Evolutionary conservation across 2,888 invertebrate genomes (phyloP), one percentile per base, ranked within the genome.

Genomic region (Eupithecia pulchellata): DNA sequence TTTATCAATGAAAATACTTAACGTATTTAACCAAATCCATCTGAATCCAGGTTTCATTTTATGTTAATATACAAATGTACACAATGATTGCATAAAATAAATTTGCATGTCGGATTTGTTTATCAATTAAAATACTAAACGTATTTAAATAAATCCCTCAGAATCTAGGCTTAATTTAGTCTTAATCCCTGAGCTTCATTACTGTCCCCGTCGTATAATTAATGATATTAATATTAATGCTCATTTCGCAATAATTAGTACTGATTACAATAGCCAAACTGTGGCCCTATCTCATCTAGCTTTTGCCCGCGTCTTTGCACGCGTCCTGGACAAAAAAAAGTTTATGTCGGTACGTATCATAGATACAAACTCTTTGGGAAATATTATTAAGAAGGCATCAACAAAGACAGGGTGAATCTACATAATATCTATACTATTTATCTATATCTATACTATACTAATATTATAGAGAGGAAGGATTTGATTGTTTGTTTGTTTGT

Each of bases 161-260:
- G 8, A 42, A 42, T 42, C n/a, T 42, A 42, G 42, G n/a, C 42
- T n/a, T n/a, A 3, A 42, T 42, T 42, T 42, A 14, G n/a, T n/a
- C 8, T 42, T 42, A 42, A n/a, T 6, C n/a, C n/a, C n/a, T n/a
- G n/a, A 42, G 42, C 6, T n/a, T 42, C n/a, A 42, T 42, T n/a
- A 42, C n/a, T n/a, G n/a, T n/a, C 42, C n/a, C n/a, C 42, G n/a
- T 42, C n/a, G n/a, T 42, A 8, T n/a, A 36, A 17, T 42, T n/a
- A n/a, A n/a, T n/a, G n/a, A n/a, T n/a, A n/a, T n/a, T n/a, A 8
- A 42, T 8, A 42, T 42, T n/a, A 8, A 42, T 42, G 42, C n/a
- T 42, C n/a, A 42, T n/a, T 42, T n/a, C 42, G 42, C n/a, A 42
- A 42, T 42, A n/a, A 42, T 42, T 42, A 42, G 42, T 42, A n/a